A percentile compares a stretch with the other conserved stretches of the same genome.
Evolutionary conservation across 2,113 vertebrate genomes (phyloP).

Genomic region (Sprattus sprattus): DNA sequence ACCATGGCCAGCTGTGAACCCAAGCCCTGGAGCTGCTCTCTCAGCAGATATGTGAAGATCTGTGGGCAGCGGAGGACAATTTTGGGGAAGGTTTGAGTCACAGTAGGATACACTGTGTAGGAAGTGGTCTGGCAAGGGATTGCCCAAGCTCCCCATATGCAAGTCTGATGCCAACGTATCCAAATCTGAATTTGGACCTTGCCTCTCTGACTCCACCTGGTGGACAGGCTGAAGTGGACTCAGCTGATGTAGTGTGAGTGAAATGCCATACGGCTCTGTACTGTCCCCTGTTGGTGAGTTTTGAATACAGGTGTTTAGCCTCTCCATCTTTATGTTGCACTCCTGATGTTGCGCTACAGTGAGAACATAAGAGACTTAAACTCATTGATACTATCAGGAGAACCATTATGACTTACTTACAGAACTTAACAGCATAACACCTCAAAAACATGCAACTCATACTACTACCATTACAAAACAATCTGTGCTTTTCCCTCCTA

Average conservation of each 20-base stretch:
- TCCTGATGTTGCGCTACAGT: neutral
- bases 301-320: neutral
- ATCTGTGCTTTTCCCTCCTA: too few species aligned
- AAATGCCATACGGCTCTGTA: neutral
- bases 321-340: slow-evolving; percentile 6
- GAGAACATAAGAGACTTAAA: neutral
- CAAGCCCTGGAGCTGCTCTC: neutral
- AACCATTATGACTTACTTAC: neutral
- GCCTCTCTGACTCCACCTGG: slow-evolving; percentile 12
- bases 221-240: neutral
- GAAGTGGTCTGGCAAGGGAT: neutral
- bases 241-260: neutral
- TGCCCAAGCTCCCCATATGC: neutral
- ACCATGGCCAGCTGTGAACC: neutral
- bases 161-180: neutral
- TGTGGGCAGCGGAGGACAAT: neutral
- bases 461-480: too few species aligned
- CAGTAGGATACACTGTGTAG: neutral
- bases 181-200: neutral
- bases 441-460: too few species aligned
- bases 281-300: neutral
- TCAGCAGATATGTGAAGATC: neutral
- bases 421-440: too few species aligned
- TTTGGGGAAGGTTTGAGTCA: neutral
- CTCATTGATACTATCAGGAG: neutral